phyloP scores from a whole-genome alignment of 2,888 invertebrate species.

The Apamea crenata region DNA sequence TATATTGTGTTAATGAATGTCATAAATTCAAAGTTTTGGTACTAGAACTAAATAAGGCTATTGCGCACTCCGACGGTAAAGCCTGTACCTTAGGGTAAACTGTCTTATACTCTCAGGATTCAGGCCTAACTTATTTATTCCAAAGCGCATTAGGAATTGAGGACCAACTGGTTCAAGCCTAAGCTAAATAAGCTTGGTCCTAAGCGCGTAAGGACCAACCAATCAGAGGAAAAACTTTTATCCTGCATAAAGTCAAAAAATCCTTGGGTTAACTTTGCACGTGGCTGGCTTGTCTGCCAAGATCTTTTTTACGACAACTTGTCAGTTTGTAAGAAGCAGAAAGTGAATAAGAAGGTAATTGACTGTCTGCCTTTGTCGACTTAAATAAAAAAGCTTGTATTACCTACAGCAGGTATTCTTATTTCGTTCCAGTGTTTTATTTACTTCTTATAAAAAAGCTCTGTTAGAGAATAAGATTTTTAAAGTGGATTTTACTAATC shows the following conservation, averaged over 20 bases:
- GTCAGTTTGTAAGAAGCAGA: neutral
- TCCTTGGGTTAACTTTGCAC: neutral
- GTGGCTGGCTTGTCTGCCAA: neutral
- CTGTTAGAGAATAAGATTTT: neutral
- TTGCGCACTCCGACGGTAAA: neutral
- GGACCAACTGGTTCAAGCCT: neutral
- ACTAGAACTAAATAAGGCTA: neutral
- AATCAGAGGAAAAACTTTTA: constrained; percentile 5
- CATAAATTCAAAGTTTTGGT: neutral
- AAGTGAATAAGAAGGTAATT: neutral
- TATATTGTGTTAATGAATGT: neutral
- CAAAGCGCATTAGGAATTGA: neutral
- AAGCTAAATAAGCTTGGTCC: neutral
- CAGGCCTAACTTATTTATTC: neutral
- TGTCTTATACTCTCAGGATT: neutral
- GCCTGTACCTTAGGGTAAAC: no score
- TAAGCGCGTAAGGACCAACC: neutral
- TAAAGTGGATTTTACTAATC: no score
- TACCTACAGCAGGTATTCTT: neutral
- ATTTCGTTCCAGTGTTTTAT: neutral
- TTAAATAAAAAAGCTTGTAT: constrained; percentile 5
- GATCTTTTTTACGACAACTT: constrained; percentile 1
- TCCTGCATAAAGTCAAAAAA: neutral
- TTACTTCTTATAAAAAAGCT: neutral
- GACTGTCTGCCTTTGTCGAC: neutral